Evolutionary conservation across 2,888 invertebrate genomes (phyloP), one percentile per base, ranked within the genome.

Genomic region (Tricholauxania praeusta): DNA sequence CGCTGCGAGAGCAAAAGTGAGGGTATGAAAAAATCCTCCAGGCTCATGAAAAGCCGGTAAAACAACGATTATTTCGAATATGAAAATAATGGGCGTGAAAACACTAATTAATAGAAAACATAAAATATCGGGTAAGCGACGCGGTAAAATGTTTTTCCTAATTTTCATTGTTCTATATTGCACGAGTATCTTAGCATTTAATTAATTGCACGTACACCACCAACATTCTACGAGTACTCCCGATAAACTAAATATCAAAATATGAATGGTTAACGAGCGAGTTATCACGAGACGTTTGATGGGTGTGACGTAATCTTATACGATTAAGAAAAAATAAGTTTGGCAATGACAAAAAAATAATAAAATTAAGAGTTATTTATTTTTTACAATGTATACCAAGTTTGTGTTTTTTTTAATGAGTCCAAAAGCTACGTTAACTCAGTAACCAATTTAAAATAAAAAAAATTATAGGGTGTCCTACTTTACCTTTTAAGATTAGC

Each of bases 41-140:
- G 86, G 84, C 78, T 88, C 86, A 81, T 92, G 91, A 64, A 93
- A 88, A 67, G 88, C 88, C 2, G 95, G 95, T 74, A 96, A 82
- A 12, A 96, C 94, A 59, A 94, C 83, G 84, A 91, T 92, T 32
- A 96, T 82, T 75, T 86, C 86, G 73, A 83, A 87, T n/a, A 83
- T 72, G 60, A 82, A 82, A 4, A 81, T 78, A 17, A 82, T 72
- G 3, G 86, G 86, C 22, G 84, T 73, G 12, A 82, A 77, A 4
- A 82, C 49, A 10, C 68, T 76, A n/a, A 84, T 79, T 10, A 80
- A 5, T 12, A 84, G 75, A 67, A 81, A 84, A 68, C 80, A 82
- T 12, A 78, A 72, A 64, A 82, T 72, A 71, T 87, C 87, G n/a
- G 79, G 75, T 12, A 82, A 52, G 17, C 81, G 81, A 15, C 79